Evolutionary conservation across 1,140 invertebrate genomes (phyloP).

Genomic region (Centruroides vittatus): DNA sequence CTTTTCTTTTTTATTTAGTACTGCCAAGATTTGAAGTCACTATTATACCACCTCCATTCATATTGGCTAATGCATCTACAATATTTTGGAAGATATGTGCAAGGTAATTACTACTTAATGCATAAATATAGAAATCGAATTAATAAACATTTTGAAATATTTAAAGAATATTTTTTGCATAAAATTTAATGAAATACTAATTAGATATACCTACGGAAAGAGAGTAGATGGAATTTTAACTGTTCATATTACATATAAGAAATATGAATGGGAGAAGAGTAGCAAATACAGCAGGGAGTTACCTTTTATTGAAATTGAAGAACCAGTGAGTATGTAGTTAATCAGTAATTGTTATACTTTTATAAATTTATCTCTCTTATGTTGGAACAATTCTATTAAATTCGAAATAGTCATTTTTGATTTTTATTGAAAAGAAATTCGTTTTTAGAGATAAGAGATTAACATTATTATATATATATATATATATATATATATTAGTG

Average conservation of each 20-base stretch:
- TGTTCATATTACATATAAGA: constrained; percentile 2
- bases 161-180: background rate
- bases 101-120: constrained; percentile 32
- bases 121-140: background rate
- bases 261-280: background rate
- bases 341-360: background rate
- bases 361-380: no score
- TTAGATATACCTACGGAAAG: constrained; percentile 55
- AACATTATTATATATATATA: no score
- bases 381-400: no score
- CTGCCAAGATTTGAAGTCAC: constrained; percentile 15
- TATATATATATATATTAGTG: no score
- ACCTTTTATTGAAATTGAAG: constrained; percentile 1
- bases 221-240: constrained; percentile 43
- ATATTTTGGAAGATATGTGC: constrained; percentile 43
- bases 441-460: no score
- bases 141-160: no score
- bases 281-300: background rate
- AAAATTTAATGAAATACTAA: background rate
- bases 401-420: no score
- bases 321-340: background rate
- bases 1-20: constrained; percentile 2
- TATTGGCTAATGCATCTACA: constrained; percentile 36
- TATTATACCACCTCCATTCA: constrained; percentile 26
- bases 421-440: no score